These are phyloP conservation scores for Ectropis grisescens DNA, from an alignment of 1,140 invertebrate genomes.

Conservation along the genomic window DNA sequence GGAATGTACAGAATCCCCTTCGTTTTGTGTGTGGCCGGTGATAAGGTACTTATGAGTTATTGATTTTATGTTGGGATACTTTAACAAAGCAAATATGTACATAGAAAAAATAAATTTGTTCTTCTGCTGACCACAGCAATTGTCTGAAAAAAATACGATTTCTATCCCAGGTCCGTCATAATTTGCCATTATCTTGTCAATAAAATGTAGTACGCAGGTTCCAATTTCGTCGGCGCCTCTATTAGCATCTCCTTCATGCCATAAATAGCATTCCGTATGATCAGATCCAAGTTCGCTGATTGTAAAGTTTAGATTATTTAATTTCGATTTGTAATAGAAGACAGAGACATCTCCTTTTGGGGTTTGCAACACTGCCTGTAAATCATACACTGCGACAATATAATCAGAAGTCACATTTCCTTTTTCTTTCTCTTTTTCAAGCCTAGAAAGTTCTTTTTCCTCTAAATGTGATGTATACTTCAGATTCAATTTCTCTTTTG, in stretches of 20 bases:
- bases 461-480: slow-evolving; percentile 8
- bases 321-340: slow-evolving; percentile 54
- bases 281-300: slow-evolving; percentile 12
- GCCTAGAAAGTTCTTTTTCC: slow-evolving; percentile 8
- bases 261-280: slow-evolving; percentile 43
- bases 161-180: slow-evolving; percentile 3
- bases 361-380: slow-evolving; percentile 15
- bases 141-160: slow-evolving; percentile 15
- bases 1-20: slow-evolving; percentile 34
- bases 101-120: slow-evolving; percentile 12
- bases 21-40: slow-evolving; percentile 22
- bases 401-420: slow-evolving; percentile 6
- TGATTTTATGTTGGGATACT: slow-evolving; percentile 8
- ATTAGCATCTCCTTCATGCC: slow-evolving; percentile 23
- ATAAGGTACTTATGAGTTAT: slow-evolving; percentile 22
- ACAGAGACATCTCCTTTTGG: slow-evolving; percentile 29
- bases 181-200: slow-evolving; percentile 6
- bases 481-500: slow-evolving; percentile 9
- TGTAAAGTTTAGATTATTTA: slow-evolving; percentile 61
- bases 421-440: slow-evolving; percentile 7
- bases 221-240: slow-evolving; percentile 13
- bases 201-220: slow-evolving; percentile 8
- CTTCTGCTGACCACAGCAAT: slow-evolving; percentile 16
- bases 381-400: slow-evolving; percentile 10
- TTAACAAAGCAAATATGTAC: slow-evolving; percentile 12